phyloP scores from a whole-genome alignment of 2,797 vertebrate genomes.

The Bovichtus variegatus region DNA sequence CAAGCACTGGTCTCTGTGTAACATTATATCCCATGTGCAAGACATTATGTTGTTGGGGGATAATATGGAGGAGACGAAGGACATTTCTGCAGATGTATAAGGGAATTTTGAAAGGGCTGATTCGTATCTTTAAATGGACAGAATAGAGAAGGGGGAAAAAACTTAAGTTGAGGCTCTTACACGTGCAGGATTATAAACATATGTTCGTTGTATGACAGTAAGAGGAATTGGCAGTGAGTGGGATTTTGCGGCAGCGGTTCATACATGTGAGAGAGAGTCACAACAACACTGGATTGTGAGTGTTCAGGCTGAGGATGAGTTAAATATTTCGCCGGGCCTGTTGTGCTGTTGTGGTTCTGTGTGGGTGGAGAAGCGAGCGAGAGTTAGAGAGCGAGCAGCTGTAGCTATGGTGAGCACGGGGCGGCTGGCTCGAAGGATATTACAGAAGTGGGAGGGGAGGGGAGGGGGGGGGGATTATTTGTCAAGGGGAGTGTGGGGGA shows the following conservation, averaged over 20 bases:
- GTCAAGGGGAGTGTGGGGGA: constrained; percentile 68
- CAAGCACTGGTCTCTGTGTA: constrained; percentile 62
- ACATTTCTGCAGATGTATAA: neutral
- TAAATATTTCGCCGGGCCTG: constrained; percentile 78
- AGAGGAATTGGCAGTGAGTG: constrained; percentile 6
- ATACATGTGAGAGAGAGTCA: neutral
- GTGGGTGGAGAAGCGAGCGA: constrained; percentile 81
- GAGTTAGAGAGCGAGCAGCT: constrained; percentile 77
- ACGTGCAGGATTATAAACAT: neutral
- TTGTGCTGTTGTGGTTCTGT: constrained; percentile 72
- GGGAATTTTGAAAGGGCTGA: neutral
- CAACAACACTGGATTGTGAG: constrained; percentile 18
- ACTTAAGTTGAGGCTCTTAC: neutral
- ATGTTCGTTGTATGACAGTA: neutral
- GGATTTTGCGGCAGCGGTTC: constrained; percentile 1
- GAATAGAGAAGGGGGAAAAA: neutral
- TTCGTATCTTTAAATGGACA: neutral
- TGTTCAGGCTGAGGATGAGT: constrained; percentile 73
- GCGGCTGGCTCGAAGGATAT: constrained; percentile 80
- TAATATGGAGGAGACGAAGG: neutral
- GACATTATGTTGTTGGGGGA: constrained; percentile 28
- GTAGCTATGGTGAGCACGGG: constrained; percentile 84
- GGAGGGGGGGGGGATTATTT: constrained; percentile 64
- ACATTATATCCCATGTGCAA: constrained; percentile 60
- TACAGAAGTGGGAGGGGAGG: constrained; percentile 63